These are phyloP conservation scores for Amphiura filiformis DNA, from an alignment of 35 echinoderm and acorn worm species.

Conservation along the genomic window DNA sequence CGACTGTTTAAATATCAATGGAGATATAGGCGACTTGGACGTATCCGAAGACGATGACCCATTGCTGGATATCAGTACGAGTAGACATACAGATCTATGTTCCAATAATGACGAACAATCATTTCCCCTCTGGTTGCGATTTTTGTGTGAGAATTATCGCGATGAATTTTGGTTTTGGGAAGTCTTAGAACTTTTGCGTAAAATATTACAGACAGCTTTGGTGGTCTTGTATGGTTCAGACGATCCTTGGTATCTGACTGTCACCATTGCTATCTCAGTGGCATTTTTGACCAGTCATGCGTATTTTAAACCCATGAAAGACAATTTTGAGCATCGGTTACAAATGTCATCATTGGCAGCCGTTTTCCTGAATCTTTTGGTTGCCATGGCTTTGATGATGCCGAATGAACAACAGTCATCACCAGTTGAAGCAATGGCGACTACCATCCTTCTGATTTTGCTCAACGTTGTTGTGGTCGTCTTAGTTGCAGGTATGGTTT, in stretches of 20 bases:
- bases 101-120: neutral
- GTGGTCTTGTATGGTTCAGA: neutral
- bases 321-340: neutral
- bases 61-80: neutral
- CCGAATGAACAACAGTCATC: neutral
- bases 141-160: slow-evolving; percentile 5
- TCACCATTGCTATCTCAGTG: slow-evolving; percentile 1
- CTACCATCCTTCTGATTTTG: neutral
- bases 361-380: slow-evolving; percentile 1
- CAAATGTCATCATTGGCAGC: slow-evolving; percentile 13
- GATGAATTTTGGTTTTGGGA: slow-evolving; percentile 13
- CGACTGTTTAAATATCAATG: neutral
- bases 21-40: neutral
- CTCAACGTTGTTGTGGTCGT: neutral
- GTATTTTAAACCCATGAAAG: slow-evolving; percentile 1
- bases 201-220: neutral
- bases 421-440: neutral
- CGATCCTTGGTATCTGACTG: neutral
- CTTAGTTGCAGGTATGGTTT: neutral
- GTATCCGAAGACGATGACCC: neutral
- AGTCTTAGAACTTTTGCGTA: slow-evolving; percentile 5
- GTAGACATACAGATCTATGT: too few relatives aligned
- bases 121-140: neutral
- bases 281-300: neutral
- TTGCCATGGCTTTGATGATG: neutral